Evolutionary conservation across 2,797 vertebrate genomes (phyloP).

Genomic region (Intellagama lesueurii): DNA sequence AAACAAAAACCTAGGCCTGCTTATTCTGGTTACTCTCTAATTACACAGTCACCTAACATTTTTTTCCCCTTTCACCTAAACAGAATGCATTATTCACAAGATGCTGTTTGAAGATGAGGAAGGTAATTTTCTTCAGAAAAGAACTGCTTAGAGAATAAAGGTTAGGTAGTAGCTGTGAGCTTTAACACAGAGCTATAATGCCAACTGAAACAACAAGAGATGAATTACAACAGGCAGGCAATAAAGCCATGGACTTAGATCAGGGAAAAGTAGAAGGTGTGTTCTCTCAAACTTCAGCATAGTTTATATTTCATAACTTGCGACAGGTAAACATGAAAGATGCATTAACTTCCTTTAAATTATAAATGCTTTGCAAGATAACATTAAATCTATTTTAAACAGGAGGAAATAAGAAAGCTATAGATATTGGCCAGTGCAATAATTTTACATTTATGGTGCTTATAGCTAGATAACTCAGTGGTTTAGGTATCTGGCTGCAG

Average conservation of each 20-base stretch:
- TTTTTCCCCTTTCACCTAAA: slow-evolving; percentile 33
- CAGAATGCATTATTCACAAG: slow-evolving; percentile 47
- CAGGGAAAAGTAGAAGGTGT: background rate
- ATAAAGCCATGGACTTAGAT: background rate
- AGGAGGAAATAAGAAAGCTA: background rate
- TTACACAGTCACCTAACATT: slow-evolving; percentile 31
- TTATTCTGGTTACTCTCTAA: slow-evolving; percentile 45
- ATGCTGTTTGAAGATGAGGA: slow-evolving; percentile 24
- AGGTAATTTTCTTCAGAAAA: slow-evolving; percentile 58
- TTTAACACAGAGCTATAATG: slow-evolving; percentile 43
- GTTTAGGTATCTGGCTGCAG: too few species aligned
- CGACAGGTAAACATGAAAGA: slow-evolving; percentile 6
- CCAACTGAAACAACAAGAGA: slow-evolving; percentile 32
- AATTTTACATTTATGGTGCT: background rate
- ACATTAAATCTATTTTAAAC: slow-evolving; percentile 26
- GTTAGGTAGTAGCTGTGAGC: slow-evolving; percentile 28
- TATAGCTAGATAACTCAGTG: background rate
- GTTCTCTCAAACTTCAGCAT: background rate
- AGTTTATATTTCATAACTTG: slow-evolving; percentile 3
- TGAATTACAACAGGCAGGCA: background rate
- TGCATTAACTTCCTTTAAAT: slow-evolving; percentile 23
- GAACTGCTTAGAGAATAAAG: slow-evolving; percentile 51
- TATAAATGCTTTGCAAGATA: background rate
- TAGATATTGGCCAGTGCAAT: background rate
- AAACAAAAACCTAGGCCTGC: background rate